Percentiles rank a stretch among this genome's conserved stretches.
phyloP scores from a whole-genome alignment of 2,113 vertebrate genomes.

The Noturus placidus region DNA sequence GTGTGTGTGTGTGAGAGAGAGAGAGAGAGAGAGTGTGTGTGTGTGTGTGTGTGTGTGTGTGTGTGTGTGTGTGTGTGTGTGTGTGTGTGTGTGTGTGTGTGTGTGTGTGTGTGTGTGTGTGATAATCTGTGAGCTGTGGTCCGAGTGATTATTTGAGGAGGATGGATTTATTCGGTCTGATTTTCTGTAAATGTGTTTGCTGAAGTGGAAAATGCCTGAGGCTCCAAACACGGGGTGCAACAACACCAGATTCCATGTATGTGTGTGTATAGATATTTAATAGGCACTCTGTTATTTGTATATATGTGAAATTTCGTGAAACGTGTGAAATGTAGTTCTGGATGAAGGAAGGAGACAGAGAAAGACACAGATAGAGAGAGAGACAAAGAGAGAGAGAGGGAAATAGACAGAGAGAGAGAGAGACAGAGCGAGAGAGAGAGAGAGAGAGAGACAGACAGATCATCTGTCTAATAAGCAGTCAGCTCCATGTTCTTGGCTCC shows the following conservation, averaged over 20 bases:
- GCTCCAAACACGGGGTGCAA: background rate
- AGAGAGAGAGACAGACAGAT: background rate
- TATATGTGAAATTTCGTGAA: too few species aligned
- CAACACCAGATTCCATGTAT: background rate
- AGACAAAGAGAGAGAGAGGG: background rate
- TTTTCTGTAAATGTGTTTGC: background rate
- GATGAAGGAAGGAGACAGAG: background rate
- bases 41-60: constrained; percentile 29
- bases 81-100: constrained; percentile 27
- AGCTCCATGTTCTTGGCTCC: background rate
- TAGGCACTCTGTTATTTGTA: background rate
- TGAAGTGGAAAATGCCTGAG: background rate
- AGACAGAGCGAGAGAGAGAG: background rate
- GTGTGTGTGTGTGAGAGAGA: too few species aligned
- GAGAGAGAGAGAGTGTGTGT: too few species aligned
- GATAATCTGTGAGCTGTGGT: background rate
- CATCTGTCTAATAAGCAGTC: constrained; percentile 11
- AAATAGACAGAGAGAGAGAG: background rate
- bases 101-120: background rate
- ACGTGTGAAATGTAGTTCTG: background rate
- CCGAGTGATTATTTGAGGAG: background rate
- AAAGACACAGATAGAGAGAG: background rate
- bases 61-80: too few species aligned
- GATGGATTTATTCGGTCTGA: constrained; percentile 2
- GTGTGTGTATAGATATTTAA: background rate